Base-by-base conservation (phyloP, 2,113 vertebrate genomes). In the Harpagus bidentatus region DNA sequence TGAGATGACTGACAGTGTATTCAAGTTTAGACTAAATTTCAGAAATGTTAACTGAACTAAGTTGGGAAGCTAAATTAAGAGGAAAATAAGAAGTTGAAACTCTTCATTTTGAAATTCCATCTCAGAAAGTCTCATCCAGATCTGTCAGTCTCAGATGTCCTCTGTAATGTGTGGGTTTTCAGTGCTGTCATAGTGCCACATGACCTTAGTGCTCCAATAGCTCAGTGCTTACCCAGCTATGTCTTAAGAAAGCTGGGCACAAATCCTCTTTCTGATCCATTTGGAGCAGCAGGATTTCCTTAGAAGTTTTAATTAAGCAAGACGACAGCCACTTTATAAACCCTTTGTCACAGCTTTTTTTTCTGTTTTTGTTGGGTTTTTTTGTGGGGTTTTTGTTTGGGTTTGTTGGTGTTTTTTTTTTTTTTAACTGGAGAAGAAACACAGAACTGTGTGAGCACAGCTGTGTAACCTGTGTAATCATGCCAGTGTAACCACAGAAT, bases 101-200 rank as follows among this genome's bases (percentile, higher is more conserved):
- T 28, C 45, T 62, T 61, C 0, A 14, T 61, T 86, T 80, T 47
- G 43, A 72, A 38, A 9, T 80, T 84, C 22, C 2, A 9, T 28
- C 23, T 73, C 19, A 38, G 52, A 63, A 72, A 62, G 16, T 6
- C 7, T 19, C 6, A 12, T 26, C 9, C 32, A 66, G 42, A 28
- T 28, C 23, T 78, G 21, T 6, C 5, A 6, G 9, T 56, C 48
- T 42, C 48, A 31, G 23, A 10, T 23, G 9, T 40, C 12, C 29
- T 65, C 34, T 48, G 16, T 34, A 19, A 11, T 2, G 5, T 36
- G 5, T 16, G 43, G 26, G 10, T 31, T 70, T 72, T 65, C 36
- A 18, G 14, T 5, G 6, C 6, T 66, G 16, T 31, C 20, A 16
- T 1, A 36, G 7, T 15, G 19, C 3, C 2, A 6, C 2, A 6